These are phyloP conservation scores for Ateles fusciceps DNA, from an alignment of 2,797 vertebrate species.

Conservation along the genomic window DNA sequence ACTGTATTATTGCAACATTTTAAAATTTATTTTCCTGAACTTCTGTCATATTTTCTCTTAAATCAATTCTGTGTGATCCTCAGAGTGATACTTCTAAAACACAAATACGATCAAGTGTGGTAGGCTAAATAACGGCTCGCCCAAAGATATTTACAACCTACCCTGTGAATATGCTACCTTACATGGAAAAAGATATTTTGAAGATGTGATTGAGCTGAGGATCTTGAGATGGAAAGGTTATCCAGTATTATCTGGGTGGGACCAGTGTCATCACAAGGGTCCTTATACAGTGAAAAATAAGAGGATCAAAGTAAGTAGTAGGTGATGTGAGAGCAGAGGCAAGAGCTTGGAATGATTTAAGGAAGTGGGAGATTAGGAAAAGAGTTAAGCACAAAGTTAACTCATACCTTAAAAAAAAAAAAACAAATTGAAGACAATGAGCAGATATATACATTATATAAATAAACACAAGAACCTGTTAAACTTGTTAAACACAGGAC, in stretches of 20 bases:
- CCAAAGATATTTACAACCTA: neutral
- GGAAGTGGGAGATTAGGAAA: neutral
- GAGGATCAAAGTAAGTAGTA: neutral
- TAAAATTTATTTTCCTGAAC: neutral
- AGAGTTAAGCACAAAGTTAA: neutral
- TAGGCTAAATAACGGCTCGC: neutral
- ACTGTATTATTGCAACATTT: neutral
- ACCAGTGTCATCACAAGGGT: neutral
- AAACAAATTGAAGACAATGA: neutral
- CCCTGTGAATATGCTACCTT: neutral
- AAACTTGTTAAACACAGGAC: neutral
- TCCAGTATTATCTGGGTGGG: neutral
- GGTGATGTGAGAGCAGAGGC: neutral
- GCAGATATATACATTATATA: neutral
- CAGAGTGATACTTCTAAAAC: neutral
- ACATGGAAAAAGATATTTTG: neutral
- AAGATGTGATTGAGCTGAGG: neutral
- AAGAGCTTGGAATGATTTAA: neutral
- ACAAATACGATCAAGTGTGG: neutral
- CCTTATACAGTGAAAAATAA: neutral
- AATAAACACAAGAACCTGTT: constrained; percentile 36
- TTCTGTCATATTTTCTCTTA: neutral
- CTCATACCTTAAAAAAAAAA: neutral
- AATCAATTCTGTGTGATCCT: neutral
- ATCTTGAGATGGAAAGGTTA: neutral